These are phyloP conservation scores for Diabrotica undecimpunctata DNA, from an alignment of 1,140 invertebrate genomes.

Conservation along the genomic window DNA sequence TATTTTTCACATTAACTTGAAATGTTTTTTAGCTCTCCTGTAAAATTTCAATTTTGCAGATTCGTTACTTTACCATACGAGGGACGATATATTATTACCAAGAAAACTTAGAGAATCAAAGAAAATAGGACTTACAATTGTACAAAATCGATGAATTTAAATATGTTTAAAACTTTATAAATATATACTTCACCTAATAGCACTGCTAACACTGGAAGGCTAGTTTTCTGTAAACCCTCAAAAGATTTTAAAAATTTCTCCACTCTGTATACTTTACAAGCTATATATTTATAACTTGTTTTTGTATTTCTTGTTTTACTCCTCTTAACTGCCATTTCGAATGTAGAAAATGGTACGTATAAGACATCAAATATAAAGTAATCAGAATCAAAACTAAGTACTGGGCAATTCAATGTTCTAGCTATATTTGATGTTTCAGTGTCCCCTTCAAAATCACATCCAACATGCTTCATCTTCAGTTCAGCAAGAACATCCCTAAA, in stretches of 20 bases:
- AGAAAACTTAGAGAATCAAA: too few relatives aligned
- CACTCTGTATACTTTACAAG: conserved; percentile 69
- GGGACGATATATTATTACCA: too few relatives aligned
- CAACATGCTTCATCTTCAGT: conserved; percentile 61
- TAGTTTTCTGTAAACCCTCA: conserved; percentile 60
- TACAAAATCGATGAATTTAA: too few relatives aligned
- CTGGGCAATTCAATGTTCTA: conserved; percentile 71
- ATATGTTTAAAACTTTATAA: too few relatives aligned
- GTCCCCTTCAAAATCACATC: conserved; percentile 84
- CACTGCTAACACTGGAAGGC: conserved; percentile 73
- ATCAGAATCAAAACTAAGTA: conserved; percentile 87
- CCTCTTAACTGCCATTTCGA: conserved; percentile 39
- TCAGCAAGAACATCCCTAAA: conserved; percentile 66
- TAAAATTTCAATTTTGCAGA: too few relatives aligned
- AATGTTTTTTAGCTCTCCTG: too few relatives aligned
- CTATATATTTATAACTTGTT: conserved; percentile 49
- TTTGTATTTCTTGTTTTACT: conserved; percentile 19
- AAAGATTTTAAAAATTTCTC: conserved; percentile 64
- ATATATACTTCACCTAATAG: conserved; percentile 57
- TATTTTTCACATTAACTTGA: too few relatives aligned
- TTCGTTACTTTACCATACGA: too few relatives aligned
- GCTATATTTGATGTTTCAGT: conserved; percentile 76
- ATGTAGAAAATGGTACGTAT: conserved; percentile 73
- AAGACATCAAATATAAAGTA: conserved; percentile 82
- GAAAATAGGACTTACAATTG: too few relatives aligned